phyloP scores from a whole-genome alignment of 1,140 invertebrate species.

The Rhopalosiphum padi region DNA sequence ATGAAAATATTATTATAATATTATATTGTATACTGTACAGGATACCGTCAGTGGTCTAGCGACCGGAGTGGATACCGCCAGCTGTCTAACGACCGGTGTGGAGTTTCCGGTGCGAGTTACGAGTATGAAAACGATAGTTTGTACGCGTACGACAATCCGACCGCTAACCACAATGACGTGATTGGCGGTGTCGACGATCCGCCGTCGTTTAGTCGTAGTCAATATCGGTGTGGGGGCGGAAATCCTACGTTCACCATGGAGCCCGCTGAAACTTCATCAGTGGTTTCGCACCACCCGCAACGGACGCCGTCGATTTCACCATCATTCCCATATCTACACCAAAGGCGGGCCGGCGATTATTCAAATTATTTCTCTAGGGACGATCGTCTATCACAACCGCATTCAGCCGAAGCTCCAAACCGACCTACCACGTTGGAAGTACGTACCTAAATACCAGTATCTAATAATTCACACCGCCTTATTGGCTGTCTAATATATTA shows the following conservation, averaged over 20 bases:
- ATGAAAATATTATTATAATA: not conserved
- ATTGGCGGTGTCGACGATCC: not conserved
- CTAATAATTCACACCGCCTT: not conserved
- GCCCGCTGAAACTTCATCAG: not conserved
- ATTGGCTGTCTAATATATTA: not conserved
- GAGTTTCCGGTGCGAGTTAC: not conserved
- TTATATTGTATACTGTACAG: not conserved
- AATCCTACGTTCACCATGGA: conserved; percentile 40
- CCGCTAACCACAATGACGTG: conserved; percentile 61
- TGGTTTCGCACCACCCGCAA: not conserved
- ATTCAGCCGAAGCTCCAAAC: conserved; percentile 66
- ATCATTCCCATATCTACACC: conserved; percentile 49
- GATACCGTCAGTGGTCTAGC: conserved; percentile 36
- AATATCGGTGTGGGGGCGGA: not conserved
- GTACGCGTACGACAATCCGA: conserved; percentile 71
- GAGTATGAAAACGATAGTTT: conserved; percentile 58
- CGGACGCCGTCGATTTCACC: not conserved
- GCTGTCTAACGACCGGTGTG: not conserved
- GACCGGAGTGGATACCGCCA: not conserved
- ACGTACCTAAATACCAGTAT: not conserved
- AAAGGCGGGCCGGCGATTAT: conserved; percentile 57
- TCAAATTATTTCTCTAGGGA: conserved; percentile 67
- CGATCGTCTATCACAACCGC: conserved; percentile 65
- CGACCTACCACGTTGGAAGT: conserved; percentile 76
- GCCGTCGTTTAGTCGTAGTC: not conserved